Conservation (phyloP, 2,888 invertebrate species). For the Barypeithes pellucidus region DNA sequence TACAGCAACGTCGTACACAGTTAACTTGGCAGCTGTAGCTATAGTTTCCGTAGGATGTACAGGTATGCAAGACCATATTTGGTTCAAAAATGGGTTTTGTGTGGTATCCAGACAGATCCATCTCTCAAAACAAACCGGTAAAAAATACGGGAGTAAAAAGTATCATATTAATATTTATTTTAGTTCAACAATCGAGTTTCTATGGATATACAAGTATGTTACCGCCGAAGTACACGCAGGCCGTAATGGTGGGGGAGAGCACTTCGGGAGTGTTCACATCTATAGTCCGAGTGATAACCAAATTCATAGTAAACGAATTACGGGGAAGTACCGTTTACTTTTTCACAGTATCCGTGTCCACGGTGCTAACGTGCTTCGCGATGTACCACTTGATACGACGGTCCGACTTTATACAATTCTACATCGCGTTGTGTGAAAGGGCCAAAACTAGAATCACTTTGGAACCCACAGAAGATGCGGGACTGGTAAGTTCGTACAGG, state of each 20-base stretch:
- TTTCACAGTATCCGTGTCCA: conserved; percentile 85
- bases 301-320: conserved; percentile 83
- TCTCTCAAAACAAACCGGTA: too few species aligned
- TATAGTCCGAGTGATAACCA: conserved; percentile 87
- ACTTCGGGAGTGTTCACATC: conserved; percentile 92
- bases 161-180: conserved; percentile 49
- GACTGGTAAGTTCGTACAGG: conserved; percentile 74
- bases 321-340: conserved; percentile 89
- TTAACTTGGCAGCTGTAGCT: conserved; percentile 88
- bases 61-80: conserved; percentile 68
- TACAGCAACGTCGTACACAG: conserved; percentile 83
- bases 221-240: conserved; percentile 91
- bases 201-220: conserved; percentile 95
- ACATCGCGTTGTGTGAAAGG: conserved; percentile 83
- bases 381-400: conserved; percentile 85
- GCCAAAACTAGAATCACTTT: conserved; percentile 85
- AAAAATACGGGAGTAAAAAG: too few species aligned
- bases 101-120: too few species aligned
- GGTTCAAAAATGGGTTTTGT: too few species aligned
- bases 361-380: conserved; percentile 84
- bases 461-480: conserved; percentile 89
- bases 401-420: conserved; percentile 88
- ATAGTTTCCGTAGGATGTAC: conserved; percentile 92
- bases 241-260: conserved; percentile 96
- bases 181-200: conserved; percentile 93